phyloP scores from a whole-genome alignment of 2,113 vertebrate genomes.

The Limanda limanda region DNA sequence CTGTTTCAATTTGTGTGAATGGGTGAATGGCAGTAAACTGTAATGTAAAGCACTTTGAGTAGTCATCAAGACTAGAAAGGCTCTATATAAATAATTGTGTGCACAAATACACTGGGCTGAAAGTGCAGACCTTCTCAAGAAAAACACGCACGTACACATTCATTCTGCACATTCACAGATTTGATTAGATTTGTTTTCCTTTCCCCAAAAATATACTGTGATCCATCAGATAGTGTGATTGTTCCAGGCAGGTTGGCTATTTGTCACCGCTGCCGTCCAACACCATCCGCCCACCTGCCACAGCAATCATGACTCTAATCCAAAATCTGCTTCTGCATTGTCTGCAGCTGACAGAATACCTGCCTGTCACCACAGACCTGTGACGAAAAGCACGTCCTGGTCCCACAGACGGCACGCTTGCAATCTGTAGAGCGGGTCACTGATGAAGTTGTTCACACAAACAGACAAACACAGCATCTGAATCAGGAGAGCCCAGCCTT shows the following conservation, averaged over 20 bases:
- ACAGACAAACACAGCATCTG: neutral
- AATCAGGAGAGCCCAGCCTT: neutral
- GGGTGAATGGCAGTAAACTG: no score
- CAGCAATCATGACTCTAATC: conserved; percentile 38
- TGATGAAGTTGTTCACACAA: neutral
- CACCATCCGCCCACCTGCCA: conserved; percentile 66
- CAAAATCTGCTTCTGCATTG: conserved; percentile 38
- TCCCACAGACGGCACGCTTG: conserved; percentile 13
- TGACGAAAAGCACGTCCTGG: conserved; percentile 26
- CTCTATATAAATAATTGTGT: neutral
- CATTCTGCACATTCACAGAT: neutral
- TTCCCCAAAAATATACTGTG: conserved; percentile 12
- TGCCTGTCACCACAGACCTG: conserved; percentile 38
- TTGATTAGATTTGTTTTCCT: neutral
- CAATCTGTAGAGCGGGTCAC: conserved; percentile 8
- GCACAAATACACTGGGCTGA: neutral
- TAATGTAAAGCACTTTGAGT: no score
- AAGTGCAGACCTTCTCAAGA: neutral
- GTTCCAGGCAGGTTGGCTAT: conserved; percentile 24
- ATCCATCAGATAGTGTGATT: conserved; percentile 58
- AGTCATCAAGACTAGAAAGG: no score
- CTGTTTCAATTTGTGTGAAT: no score
- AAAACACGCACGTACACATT: neutral
- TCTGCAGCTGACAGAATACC: conserved; percentile 47
- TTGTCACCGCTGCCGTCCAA: conserved; percentile 50